Percentiles rank a stretch among this genome's conserved stretches.
Evolutionary conservation across 2,888 invertebrate species (phyloP).

Genomic region (Athalia cordata): DNA sequence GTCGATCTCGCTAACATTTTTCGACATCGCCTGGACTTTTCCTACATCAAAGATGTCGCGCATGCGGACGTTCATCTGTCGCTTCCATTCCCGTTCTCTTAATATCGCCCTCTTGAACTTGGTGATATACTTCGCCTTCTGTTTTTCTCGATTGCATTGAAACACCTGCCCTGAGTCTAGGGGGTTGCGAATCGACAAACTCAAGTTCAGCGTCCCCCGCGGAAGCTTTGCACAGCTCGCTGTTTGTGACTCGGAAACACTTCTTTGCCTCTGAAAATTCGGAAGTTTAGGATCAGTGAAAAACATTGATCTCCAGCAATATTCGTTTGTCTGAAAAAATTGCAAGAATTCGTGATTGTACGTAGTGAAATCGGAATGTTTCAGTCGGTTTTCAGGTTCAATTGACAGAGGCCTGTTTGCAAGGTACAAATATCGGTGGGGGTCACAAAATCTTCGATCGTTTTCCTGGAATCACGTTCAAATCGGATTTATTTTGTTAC

Average conservation of each 20-base stretch:
- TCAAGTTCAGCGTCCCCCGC: conserved; percentile 32
- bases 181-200: conserved; percentile 30
- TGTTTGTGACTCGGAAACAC: conserved; percentile 34
- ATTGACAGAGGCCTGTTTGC: too few species aligned
- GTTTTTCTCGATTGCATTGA: conserved; percentile 38
- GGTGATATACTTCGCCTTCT: conserved; percentile 52
- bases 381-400: not conserved
- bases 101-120: conserved; percentile 41
- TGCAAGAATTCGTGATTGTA: too few species aligned
- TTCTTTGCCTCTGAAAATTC: conserved; percentile 38
- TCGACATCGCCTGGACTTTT: conserved; percentile 38
- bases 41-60: conserved; percentile 39
- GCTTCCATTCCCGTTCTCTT: conserved; percentile 46
- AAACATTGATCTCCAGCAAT: too few species aligned
- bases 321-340: too few species aligned
- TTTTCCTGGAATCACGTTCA: too few species aligned
- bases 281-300: not conserved
- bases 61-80: conserved; percentile 45
- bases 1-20: conserved; percentile 46
- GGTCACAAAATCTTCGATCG: too few species aligned
- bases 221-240: not conserved
- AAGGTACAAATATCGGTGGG: too few species aligned
- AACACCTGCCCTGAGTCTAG: conserved; percentile 19
- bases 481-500: too few species aligned
- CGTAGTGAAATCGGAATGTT: not conserved